Base-by-base conservation (phyloP, 1,140 invertebrate genomes). In the Zaprionus africanus region DNA sequence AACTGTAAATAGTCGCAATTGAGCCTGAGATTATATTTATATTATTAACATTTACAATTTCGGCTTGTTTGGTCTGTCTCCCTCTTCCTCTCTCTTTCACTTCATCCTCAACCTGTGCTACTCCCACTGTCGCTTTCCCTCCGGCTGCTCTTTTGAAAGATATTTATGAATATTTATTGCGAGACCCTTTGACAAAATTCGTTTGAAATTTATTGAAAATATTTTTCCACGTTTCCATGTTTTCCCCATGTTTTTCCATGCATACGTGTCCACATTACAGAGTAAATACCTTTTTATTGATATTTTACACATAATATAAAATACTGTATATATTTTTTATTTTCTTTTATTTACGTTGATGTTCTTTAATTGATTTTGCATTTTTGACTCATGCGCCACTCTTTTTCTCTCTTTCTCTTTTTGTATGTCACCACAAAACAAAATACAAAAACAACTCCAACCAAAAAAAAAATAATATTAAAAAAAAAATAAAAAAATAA, bases 401-500 rank as follows among this genome's bases (percentile, higher is more conserved):
- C 41, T 72, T 66, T 83, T 62, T 78, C 68, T 84, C 74, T 81
- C 69, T 84, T 80, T 85, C 78, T 83, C 69, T 46, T 78, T 57
- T 68, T 85, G 69, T 77, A 77, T 83, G 77, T 54, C 60, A 72
- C 57, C 64, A 69, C 13, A 61, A 61, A 60, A 54, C 11, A 56
- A 64, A 19, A 67, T 28, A 31, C 2, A 15, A 5, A 5, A 36
- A 74, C 15, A 7, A 31, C 28, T 24, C 15, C 38, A 41, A 41
- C n/a, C n/a, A 15, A 5, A 41, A 41, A 41, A 41, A 6, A 41
- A 24, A 26, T 5, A 46, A 5, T 36, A 81, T 75, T 77, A 61
- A 49, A 38, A 28, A 17, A 5, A 41, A 41, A 41, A 41, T 2
- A 41, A 24, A 26, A 22, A 3, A 46, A 4, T 36, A 81, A 78